Evolutionary conservation across 2,113 vertebrate genomes (phyloP).

Genomic region (Sturnus vulgaris): DNA sequence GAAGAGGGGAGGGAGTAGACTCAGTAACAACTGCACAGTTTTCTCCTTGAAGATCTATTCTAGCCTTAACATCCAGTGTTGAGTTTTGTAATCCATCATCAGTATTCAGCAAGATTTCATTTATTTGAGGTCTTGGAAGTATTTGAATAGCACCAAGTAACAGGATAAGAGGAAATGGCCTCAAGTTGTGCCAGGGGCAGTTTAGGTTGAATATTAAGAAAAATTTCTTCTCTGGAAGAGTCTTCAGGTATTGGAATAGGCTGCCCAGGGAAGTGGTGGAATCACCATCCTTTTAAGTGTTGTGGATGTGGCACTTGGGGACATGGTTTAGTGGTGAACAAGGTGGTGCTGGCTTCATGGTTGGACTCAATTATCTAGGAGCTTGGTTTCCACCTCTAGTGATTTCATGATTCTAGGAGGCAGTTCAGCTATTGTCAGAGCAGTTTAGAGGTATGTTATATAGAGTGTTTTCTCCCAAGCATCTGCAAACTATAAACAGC

Average conservation of each 20-base stretch:
- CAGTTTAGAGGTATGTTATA: background rate
- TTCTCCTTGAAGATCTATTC: background rate
- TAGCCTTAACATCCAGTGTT: background rate
- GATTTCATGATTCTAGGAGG: background rate
- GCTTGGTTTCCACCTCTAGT: background rate
- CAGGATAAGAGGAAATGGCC: background rate
- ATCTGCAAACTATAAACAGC: background rate
- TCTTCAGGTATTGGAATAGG: background rate
- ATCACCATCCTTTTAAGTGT: background rate
- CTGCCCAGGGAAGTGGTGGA: background rate
- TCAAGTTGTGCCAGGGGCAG: background rate
- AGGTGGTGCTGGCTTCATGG: background rate
- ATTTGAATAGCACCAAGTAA: background rate
- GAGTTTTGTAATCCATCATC: background rate
- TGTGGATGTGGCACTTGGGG: background rate
- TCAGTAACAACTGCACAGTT: background rate
- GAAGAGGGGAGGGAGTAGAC: background rate
- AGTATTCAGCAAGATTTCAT: background rate
- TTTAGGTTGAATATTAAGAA: background rate
- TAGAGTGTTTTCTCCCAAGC: background rate
- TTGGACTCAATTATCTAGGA: background rate
- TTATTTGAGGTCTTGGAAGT: background rate
- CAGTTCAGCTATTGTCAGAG: background rate
- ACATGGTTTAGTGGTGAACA: background rate
- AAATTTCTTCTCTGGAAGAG: background rate